Evolutionary conservation across 30 jellyfish, hydroid and myxozoan species (phyloP), one percentile per base, ranked within the genome.

Genomic region (Hydractinia echinata): DNA sequence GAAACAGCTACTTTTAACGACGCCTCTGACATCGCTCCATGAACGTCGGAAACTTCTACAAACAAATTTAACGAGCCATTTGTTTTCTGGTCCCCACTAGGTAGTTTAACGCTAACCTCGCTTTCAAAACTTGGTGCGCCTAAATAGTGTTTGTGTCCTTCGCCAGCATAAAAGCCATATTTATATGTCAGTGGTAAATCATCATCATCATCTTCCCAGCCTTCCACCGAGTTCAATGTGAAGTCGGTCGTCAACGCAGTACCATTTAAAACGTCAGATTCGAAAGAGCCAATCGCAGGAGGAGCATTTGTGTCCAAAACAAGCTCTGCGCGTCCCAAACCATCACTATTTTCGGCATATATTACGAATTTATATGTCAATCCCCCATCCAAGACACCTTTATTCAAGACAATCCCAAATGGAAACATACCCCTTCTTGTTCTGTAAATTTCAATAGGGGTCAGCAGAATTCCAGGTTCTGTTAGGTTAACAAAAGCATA

Each of bases 161-260:
- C 74, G 10, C 55, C 67, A 10, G 53, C 79, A 18, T 56, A 19
- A 85, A 68, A 89, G 54, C 96, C 96, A 67, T 76, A 89, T 61
- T 51, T 73, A 66, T 77, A 89, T 14, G 76, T 51, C 76, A 89
- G 51, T 30, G 96, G 94, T 55, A 83, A 55, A 70, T 89, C 96
- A 8, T 72, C 95, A 10, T 44, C 84, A 48, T 72, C 90, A 73
- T 89, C 96, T 8, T 64, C 52, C 96, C 96, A 89, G 4, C 96
- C 96, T 6, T 64, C 87, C 19, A 44, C 16, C 21, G 96, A 94
- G 76, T 70, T 85, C 55, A 89, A 74, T 55, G 77, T 79, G 85
- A 89, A 89, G 10, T 48, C 62, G 15, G 96, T 67, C 4, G 83
- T 76, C 81, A 89, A 69, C 10, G 94, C 96, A 61, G 82, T 67